Base-by-base conservation (phyloP, 1,140 invertebrate species). In the Euura saliciscinereae region DNA sequence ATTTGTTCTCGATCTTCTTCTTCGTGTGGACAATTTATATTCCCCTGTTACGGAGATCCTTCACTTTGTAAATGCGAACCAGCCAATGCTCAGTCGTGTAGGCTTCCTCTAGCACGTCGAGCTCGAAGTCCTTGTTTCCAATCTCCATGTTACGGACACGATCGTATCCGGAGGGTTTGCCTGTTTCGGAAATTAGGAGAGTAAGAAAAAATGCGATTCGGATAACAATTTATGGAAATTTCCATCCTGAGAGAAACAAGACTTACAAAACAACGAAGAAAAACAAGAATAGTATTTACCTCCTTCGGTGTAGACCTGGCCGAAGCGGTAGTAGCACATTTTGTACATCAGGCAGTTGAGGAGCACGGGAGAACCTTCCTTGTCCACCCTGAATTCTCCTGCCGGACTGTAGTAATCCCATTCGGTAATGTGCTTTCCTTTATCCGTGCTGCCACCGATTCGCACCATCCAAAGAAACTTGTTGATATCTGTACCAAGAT, bases 381-480 rank as follows among this genome's bases (percentile, higher is more conserved):
- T 93, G 83, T 99, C 98, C 6, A 98, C 94, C 75, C 97, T 89
- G 85, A 99, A 99, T 89, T 99, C 97, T 4, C 97, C 98, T 73
- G 92, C 93, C 0, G 95, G 90, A 45, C 96, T 97, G 88, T 98
- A 99, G 85, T 99, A 99, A 89, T 99, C 97, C 82, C 93, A 93
- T 88, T 99, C 98, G 81, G 97, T 96, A 79, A 99, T 99, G 83
- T 99, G 96, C 66, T 92, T 92, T 51, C 98, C 97, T 78, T 94
- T 91, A 74, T 98, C 97, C 42, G 97, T 99, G 82, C 96, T 97
- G 73, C 97, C 98, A 76, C 97, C 98, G 85, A 99, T 99, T 74
- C 98, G 91, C 6, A 99, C 98, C 98, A 99, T 99, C 98, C 98
- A 99, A 76, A 99, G 89, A 88, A 99, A 99, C 89, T 99, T 99